Conservation (phyloP, 2,797 vertebrate genomes). For the Taeniopygia guttata region DNA sequence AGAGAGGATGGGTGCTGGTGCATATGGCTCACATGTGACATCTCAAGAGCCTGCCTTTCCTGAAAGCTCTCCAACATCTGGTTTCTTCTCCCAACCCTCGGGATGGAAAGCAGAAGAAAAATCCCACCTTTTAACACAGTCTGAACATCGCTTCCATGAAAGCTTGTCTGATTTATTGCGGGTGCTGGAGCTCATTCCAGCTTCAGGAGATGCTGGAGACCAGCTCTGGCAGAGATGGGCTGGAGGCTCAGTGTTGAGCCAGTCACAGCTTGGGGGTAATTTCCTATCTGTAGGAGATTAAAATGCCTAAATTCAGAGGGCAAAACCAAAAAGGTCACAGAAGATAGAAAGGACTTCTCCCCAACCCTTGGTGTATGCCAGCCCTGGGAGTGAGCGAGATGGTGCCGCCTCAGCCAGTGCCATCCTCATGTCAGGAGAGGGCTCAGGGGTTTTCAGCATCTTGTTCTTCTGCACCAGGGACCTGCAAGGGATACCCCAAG, state of each 20-base stretch:
- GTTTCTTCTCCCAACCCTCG: slow-evolving; percentile 35
- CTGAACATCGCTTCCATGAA: slow-evolving; percentile 28
- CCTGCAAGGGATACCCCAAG: background rate
- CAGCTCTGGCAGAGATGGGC: background rate
- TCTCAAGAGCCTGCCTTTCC: slow-evolving; percentile 47
- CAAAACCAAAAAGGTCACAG: background rate
- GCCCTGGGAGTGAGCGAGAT: background rate
- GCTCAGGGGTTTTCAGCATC: background rate
- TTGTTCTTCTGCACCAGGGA: background rate
- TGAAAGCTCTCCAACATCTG: slow-evolving; percentile 59
- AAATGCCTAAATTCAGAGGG: background rate
- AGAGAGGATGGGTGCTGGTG: background rate
- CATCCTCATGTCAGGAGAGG: background rate
- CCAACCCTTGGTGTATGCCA: background rate
- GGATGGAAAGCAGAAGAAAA: slow-evolving; percentile 36
- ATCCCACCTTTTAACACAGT: slow-evolving; percentile 57
- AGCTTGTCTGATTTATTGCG: slow-evolving; percentile 1
- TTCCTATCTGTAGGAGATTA: background rate
- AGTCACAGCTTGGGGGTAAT: background rate
- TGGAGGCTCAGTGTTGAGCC: background rate
- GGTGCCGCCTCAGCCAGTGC: background rate
- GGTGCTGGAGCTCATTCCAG: background rate
- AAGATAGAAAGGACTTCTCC: background rate
- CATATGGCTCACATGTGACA: slow-evolving; percentile 56
- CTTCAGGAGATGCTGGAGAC: slow-evolving; percentile 4